Evolutionary conservation across 2,888 invertebrate genomes (phyloP), one percentile per base, ranked within the genome.

Genomic region (Bellardia pandia): DNA sequence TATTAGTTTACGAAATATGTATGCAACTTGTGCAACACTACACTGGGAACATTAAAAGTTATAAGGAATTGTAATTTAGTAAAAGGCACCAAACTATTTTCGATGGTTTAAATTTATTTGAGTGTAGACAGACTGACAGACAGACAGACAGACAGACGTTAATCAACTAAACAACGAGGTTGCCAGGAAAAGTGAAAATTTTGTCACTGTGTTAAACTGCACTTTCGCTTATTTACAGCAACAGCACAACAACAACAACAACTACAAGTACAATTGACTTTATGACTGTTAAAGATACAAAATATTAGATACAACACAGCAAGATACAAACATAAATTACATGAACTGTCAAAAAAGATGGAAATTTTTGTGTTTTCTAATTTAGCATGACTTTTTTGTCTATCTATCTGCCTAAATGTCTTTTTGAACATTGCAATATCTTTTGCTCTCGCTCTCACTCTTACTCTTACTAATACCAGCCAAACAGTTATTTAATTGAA

Each of bases 311-410:
- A 80, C 85, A 80, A 71, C 79, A 74, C 79, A 83, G 83, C 83
- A 80, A 66, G 76, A 87, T 40, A 58, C 75, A 68, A 79, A 86
- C 85, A 87, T 87, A 87, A 87, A 87, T 87, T 85, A 87, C 81
- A 82, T 82, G 58, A 85, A 85, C 85, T 85, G 87, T 85, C 87
- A 87, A 78, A 87, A 80, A 78, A 87, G 85, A 85, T 85, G 85
- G 81, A 85, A 87, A 71, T 76, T 75, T 85, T 68, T 68, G 68
- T 77, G 30, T 83, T 77, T 77, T 81, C 69, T 87, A 87, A 87
- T 87, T 87, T 85, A 85, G 87, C 87, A 87, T 87, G 87, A 85
- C 85, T 81, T 58, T 69, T 82, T 74, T 60, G 60, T 62, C 30
- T 76, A 53, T 77, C 51, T 72, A 30, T 53, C 33, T 51, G 53